These are phyloP conservation scores for Eucera pruinosa DNA, from an alignment of 2,888 invertebrate genomes.

Conservation along the genomic window DNA sequence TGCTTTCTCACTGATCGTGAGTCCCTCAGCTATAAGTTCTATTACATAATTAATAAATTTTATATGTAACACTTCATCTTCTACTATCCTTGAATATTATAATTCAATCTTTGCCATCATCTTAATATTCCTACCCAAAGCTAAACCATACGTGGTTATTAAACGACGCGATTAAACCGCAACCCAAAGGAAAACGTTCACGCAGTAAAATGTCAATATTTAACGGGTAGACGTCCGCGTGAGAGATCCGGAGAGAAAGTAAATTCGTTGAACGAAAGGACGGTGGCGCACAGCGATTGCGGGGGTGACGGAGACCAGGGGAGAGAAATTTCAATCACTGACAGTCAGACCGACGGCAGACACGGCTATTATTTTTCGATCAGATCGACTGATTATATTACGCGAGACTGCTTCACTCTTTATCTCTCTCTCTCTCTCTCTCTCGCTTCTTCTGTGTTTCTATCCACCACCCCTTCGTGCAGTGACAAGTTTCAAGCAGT, in stretches of 20 bases:
- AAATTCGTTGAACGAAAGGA: conserved; percentile 63
- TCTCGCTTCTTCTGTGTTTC: neutral
- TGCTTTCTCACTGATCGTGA: too few relatives aligned
- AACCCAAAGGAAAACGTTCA: neutral
- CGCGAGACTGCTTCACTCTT: conserved; percentile 68
- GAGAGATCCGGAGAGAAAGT: conserved; percentile 65
- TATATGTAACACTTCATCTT: too few relatives aligned
- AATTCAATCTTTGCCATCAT: too few relatives aligned
- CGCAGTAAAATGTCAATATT: conserved; percentile 34
- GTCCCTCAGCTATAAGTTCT: too few relatives aligned
- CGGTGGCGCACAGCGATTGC: conserved; percentile 15
- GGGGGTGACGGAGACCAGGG: conserved; percentile 36
- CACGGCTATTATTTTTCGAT: conserved; percentile 83
- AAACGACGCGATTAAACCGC: conserved; percentile 9
- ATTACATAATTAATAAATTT: too few relatives aligned
- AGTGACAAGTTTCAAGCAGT: conserved; percentile 47
- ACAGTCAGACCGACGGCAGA: conserved; percentile 71
- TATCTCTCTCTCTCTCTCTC: conserved; percentile 1
- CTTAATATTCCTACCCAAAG: neutral
- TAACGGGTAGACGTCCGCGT: conserved; percentile 59
- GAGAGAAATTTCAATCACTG: conserved; percentile 78
- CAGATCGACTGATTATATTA: conserved; percentile 84
- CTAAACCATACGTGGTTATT: neutral
- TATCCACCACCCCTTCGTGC: neutral
- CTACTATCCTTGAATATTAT: too few relatives aligned